These are phyloP conservation scores for Montifringilla adamsi DNA, from an alignment of 2,113 vertebrate genomes.

Conservation along the genomic window DNA sequence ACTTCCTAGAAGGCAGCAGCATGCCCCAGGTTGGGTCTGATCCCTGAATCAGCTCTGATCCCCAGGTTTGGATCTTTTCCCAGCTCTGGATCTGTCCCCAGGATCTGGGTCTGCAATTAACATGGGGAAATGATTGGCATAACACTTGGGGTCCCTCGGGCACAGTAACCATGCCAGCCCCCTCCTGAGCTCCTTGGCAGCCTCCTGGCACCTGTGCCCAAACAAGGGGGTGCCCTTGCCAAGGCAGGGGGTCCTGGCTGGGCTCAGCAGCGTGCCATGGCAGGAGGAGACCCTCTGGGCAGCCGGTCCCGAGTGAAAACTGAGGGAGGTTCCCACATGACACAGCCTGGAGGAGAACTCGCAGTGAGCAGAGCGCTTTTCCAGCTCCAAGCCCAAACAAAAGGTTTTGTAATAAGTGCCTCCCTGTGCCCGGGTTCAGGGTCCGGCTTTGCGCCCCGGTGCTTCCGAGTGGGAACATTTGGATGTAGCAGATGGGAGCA, in stretches of 20 bases:
- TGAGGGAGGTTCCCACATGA: neutral
- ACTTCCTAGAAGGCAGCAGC: neutral
- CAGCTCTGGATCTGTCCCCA: neutral
- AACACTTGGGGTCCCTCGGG: fast-evolving
- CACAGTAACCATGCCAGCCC: fast-evolving
- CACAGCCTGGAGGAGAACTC: neutral
- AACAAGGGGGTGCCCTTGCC: neutral
- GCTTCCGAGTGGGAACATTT: neutral
- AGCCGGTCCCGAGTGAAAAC: fast-evolving
- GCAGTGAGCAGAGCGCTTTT: neutral
- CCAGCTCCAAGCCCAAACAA: conserved; percentile 16
- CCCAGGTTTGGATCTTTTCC: neutral
- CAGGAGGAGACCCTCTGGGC: neutral
- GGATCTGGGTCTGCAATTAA: neutral
- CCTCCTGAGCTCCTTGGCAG: neutral
- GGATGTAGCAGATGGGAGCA: neutral
- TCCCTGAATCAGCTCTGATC: neutral
- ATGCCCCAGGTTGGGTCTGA: neutral
- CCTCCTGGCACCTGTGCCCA: neutral
- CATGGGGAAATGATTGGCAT: fast-evolving
- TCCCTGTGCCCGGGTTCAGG: fast-evolving
- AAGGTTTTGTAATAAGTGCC: neutral
- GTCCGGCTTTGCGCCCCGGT: fast-evolving
- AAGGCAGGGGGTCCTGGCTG: fast-evolving
- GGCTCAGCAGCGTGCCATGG: neutral